Base-by-base conservation (phyloP, 2,113 vertebrate species). In the Gambusia affinis region DNA sequence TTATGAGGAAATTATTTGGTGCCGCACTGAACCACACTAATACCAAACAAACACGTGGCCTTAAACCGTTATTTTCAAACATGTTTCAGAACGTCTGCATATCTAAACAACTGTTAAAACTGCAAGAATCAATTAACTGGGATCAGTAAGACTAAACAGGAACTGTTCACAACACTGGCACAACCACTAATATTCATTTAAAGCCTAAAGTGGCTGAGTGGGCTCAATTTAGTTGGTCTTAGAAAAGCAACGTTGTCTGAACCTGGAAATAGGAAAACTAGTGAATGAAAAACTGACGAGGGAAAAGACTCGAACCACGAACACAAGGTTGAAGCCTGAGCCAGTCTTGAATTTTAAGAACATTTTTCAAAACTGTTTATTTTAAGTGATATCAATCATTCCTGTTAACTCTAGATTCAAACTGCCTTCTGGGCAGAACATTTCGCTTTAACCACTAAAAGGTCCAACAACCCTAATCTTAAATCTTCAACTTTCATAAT, bases 1-100 rank as follows among this genome's bases (percentile, higher is more conserved):
- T 44, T 42, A 72, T 37, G 60, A 67, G 67, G 12, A 74, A 71
- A 67, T 60, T 27, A 78, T 86, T 78, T 73, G 79, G 69, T 78
- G 47, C 22, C 69, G n/a, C 68, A 60, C 27, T 72, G 61, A 88
- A 75, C 78, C 78, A 76, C 68, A 3, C 31, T 75, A n/a, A 68
- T 8, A 15, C 39, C 35, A 63, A 68, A 75, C 28, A 57, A 57
- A n/a, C 51, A 57, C 19, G 39, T 42, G 15, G 15, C 47, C 47
- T 54, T 22, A 54, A 54, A 57, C 51, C 2, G 8, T 54, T 47
- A 17, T 47, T 47, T 57, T 57, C 51, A n/a, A 57, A 57, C 51
- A 57, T 24, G 37, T 44, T 57, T 69, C 12, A 44, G 57, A 68
- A n/a, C 22, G 3, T 54, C 29, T 35, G 31, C 7, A 39, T 28